phyloP scores from a whole-genome alignment of 1,140 invertebrate species.

The Dryas iulia region DNA sequence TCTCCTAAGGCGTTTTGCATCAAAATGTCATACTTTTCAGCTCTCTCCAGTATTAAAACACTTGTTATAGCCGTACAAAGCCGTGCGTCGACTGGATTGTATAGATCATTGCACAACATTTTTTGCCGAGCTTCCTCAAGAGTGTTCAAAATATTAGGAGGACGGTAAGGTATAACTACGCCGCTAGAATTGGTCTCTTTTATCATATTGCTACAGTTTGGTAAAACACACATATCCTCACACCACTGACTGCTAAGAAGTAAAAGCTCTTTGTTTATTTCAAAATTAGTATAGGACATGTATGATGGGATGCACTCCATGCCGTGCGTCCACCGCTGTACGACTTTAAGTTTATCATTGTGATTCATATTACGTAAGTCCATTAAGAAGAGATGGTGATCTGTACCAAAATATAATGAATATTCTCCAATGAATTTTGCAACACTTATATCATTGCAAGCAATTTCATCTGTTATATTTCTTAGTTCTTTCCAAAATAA shows the following conservation, averaged over 20 bases:
- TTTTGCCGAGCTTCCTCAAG: slow-evolving; percentile 50
- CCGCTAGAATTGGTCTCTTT: slow-evolving; percentile 38
- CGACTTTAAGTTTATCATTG: slow-evolving; percentile 38
- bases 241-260: slow-evolving; percentile 67
- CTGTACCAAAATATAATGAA: slow-evolving; percentile 56
- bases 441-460: slow-evolving; percentile 56
- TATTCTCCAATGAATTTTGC: slow-evolving; percentile 44
- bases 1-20: slow-evolving; percentile 67
- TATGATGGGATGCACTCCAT: slow-evolving; percentile 62
- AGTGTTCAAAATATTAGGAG: slow-evolving; percentile 52
- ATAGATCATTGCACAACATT: slow-evolving; percentile 50
- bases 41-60: slow-evolving; percentile 41
- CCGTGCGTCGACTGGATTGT: slow-evolving; percentile 54
- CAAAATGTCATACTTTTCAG: slow-evolving; percentile 54
- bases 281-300: slow-evolving; percentile 47
- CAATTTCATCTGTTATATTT: slow-evolving; percentile 51
- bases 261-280: slow-evolving; percentile 55
- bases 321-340: slow-evolving; percentile 66
- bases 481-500: slow-evolving; percentile 46
- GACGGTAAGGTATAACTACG: slow-evolving; percentile 57
- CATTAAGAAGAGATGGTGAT: slow-evolving; percentile 63
- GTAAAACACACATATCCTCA: slow-evolving; percentile 64
- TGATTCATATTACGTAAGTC: slow-evolving; percentile 49
- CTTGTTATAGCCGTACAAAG: slow-evolving; percentile 51
- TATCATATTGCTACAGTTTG: slow-evolving; percentile 46